Conservation (phyloP, 1,140 invertebrate species). For the Heliconius melpomene region DNA sequence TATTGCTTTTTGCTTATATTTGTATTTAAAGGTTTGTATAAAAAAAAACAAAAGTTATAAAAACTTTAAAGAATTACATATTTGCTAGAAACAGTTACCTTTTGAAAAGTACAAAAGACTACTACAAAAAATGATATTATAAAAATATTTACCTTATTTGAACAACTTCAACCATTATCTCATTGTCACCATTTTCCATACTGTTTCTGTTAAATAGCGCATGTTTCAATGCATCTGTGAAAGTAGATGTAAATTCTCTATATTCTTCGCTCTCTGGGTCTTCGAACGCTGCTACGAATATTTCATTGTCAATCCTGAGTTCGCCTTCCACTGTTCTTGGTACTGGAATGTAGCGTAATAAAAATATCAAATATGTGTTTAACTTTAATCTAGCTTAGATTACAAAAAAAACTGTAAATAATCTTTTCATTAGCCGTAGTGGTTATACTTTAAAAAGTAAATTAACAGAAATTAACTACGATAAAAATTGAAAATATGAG, state of each 20-base stretch:
- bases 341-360: conserved; percentile 77
- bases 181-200: conserved; percentile 78
- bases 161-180: conserved; percentile 84
- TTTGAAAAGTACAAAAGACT: not conserved
- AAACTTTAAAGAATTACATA: too few relatives aligned
- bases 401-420: too few relatives aligned
- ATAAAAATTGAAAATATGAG: too few relatives aligned
- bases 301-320: conserved; percentile 84
- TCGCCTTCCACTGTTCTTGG: conserved; percentile 85
- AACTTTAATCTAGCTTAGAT: too few relatives aligned
- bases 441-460: too few relatives aligned
- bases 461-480: too few relatives aligned
- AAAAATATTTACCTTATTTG: conserved; percentile 78
- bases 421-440: too few relatives aligned
- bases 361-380: not conserved
- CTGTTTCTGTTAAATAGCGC: conserved; percentile 80
- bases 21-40: too few relatives aligned
- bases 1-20: too few relatives aligned
- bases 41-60: too few relatives aligned
- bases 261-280: conserved; percentile 84
- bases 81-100: not conserved
- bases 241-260: conserved; percentile 79
- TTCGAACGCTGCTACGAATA: conserved; percentile 82
- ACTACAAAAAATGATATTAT: not conserved
- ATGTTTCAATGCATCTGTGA: conserved; percentile 80